phyloP scores from a whole-genome alignment of 2,113 vertebrate genomes.

The Fukomys damarensis region DNA sequence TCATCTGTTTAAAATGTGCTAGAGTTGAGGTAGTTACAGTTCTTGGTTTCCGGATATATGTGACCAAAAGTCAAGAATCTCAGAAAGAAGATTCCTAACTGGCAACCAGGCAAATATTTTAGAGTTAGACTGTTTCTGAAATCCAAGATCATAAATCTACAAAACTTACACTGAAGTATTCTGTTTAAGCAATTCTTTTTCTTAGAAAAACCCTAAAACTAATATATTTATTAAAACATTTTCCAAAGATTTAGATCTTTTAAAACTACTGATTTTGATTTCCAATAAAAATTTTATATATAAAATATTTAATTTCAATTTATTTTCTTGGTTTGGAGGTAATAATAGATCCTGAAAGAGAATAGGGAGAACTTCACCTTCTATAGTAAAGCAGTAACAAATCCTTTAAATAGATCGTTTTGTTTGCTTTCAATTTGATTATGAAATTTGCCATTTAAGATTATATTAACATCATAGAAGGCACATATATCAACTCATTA shows the following conservation, averaged over 20 bases:
- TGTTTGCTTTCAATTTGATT: slow-evolving; percentile 9
- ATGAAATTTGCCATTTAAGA: background rate
- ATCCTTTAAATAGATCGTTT: background rate
- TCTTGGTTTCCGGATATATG: background rate
- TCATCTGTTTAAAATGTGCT: background rate
- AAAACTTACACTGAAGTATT: background rate
- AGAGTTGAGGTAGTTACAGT: background rate
- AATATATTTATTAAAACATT: background rate
- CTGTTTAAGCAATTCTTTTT: background rate
- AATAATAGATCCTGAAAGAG: background rate
- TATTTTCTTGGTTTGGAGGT: background rate
- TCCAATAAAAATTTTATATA: background rate
- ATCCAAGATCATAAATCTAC: background rate
- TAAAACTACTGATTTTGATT: slow-evolving; percentile 14
- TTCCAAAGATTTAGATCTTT: background rate
- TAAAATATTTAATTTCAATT: slow-evolving; percentile 23
- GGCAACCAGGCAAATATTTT: background rate
- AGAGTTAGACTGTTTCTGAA: background rate
- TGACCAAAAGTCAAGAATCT: background rate
- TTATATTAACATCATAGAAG: background rate
- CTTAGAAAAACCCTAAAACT: background rate
- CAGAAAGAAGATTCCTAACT: background rate
- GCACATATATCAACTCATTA: background rate
- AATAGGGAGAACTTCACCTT: background rate
- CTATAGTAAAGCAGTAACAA: slow-evolving; percentile 9